Evolutionary conservation across 2,113 vertebrate species (phyloP).

Genomic region (Pangasianodon gigas): DNA sequence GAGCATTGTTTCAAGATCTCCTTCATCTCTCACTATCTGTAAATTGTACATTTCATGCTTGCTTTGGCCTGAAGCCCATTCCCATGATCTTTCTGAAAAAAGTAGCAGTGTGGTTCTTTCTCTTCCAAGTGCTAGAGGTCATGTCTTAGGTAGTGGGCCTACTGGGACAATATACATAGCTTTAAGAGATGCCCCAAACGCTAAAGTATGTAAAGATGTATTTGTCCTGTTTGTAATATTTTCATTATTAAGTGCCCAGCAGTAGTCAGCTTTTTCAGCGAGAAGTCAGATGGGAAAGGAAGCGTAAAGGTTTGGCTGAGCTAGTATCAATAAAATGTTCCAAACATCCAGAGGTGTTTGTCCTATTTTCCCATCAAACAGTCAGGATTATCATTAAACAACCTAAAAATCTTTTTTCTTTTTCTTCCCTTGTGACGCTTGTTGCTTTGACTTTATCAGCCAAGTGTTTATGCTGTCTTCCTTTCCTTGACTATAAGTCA

Average conservation of each 20-base stretch:
- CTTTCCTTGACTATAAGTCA: not conserved
- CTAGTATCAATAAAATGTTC: not conserved
- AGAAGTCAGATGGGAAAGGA: not conserved
- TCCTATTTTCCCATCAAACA: not conserved
- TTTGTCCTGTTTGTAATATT: not conserved
- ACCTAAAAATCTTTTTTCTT: not conserved
- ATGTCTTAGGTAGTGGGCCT: not conserved
- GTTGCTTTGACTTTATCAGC: not conserved
- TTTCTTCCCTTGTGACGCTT: not conserved
- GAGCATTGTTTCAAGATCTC: not conserved
- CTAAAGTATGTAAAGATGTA: not conserved
- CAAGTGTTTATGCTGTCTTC: not conserved
- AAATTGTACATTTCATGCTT: not conserved
- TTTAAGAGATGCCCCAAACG: not conserved
- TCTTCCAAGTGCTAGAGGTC: not conserved
- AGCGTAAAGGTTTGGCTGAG: not conserved
- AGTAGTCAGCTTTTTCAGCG: not conserved
- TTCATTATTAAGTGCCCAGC: not conserved
- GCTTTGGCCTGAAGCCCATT: not conserved
- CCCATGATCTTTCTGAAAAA: not conserved
- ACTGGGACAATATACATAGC: not conserved
- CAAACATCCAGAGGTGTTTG: not conserved
- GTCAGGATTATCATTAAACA: not conserved
- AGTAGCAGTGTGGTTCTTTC: not conserved
- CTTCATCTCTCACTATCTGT: not conserved